These are phyloP conservation scores for Pimpla rufipes DNA, from an alignment of 2,888 invertebrate genomes.

Conservation along the genomic window DNA sequence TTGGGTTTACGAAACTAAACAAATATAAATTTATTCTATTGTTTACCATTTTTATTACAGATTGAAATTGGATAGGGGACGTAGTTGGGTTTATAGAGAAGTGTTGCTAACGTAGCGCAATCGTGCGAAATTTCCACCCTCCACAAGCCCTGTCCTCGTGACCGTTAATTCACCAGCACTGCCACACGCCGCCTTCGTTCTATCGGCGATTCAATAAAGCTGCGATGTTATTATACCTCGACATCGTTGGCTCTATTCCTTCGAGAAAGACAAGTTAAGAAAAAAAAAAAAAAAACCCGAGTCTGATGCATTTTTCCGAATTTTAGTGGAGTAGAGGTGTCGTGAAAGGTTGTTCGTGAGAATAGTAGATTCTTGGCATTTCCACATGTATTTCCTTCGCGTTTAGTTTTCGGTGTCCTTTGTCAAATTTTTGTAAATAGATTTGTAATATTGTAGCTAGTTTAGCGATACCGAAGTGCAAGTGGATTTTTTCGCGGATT, in stretches of 20 bases:
- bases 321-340: slow-evolving; percentile 40
- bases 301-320: slow-evolving; percentile 55
- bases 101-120: background rate
- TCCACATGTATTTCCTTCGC: slow-evolving; percentile 37
- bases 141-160: slow-evolving; percentile 39
- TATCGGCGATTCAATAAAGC: slow-evolving; percentile 56
- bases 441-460: slow-evolving; percentile 26
- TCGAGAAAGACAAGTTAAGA: slow-evolving; percentile 26
- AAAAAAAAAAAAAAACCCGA: slow-evolving; percentile 35
- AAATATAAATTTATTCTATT: too few species aligned
- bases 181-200: slow-evolving; percentile 68
- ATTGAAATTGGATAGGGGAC: background rate
- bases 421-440: slow-evolving; percentile 61
- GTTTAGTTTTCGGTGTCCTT: slow-evolving; percentile 40
- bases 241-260: slow-evolving; percentile 50
- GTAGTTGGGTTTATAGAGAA: background rate
- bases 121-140: slow-evolving; percentile 23
- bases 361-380: slow-evolving; percentile 32
- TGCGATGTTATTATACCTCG: slow-evolving; percentile 40
- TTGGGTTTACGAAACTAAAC: too few species aligned
- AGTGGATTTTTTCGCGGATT: slow-evolving; percentile 41
- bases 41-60: too few species aligned
- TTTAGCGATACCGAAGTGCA: slow-evolving; percentile 24
- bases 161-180: slow-evolving; percentile 69
- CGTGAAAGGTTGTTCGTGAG: slow-evolving; percentile 5